Conservation (phyloP, 2,113 vertebrate species). For the Ranitomeya variabilis region DNA sequence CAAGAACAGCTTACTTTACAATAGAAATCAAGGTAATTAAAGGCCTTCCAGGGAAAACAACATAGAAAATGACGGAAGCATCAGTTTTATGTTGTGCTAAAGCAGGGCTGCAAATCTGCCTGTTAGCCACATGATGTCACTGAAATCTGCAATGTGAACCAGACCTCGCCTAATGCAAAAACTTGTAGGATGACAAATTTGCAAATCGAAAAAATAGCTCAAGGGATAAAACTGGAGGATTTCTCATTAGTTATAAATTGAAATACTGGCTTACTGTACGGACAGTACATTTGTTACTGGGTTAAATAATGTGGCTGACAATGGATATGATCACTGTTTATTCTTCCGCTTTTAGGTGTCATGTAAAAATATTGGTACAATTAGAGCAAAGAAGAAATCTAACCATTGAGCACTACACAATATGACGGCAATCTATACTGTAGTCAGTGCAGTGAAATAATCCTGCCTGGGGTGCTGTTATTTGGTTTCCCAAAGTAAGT, state of each 20-base stretch:
- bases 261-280: conserved; percentile 49
- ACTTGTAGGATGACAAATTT: conserved; percentile 53
- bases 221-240: conserved; percentile 52
- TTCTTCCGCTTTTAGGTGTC: conserved; percentile 32
- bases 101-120: conserved; percentile 53
- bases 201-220: conserved; percentile 54
- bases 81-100: neutral
- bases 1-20: neutral
- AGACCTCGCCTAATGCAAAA: conserved; percentile 44
- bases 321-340: conserved; percentile 36
- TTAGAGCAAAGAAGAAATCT: conserved; percentile 33
- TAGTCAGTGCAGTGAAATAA: neutral
- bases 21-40: conserved; percentile 1
- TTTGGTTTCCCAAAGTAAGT: neutral
- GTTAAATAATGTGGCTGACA: conserved; percentile 41
- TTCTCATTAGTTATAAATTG: conserved; percentile 51
- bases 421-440: neutral
- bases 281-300: conserved; percentile 45
- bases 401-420: neutral
- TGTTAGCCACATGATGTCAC: conserved; percentile 59
- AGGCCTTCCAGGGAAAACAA: conserved; percentile 3
- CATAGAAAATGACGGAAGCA: conserved; percentile 6
- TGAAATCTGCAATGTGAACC: conserved; percentile 51
- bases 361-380: conserved; percentile 45
- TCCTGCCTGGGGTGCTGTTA: neutral